Base-by-base conservation (phyloP, 2,888 invertebrate species). In the Pyralis farinalis region DNA sequence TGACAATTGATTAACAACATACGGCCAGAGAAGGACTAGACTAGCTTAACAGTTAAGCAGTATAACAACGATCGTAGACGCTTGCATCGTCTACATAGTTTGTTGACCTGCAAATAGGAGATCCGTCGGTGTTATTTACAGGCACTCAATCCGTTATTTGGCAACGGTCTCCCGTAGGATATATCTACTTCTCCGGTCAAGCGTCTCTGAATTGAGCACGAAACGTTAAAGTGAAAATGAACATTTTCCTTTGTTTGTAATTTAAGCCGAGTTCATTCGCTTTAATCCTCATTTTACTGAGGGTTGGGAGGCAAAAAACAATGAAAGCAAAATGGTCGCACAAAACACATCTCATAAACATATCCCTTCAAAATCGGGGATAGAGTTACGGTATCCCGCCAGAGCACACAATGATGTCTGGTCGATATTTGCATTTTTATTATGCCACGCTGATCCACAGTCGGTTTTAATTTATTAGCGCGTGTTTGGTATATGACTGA, bases 381-480 rank as follows among this genome's bases (percentile, higher is more conserved):
- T 63, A 16, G 58, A 60, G 71, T 71, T 67, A 68, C 71, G 70
- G 71, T 69, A 64, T 71, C 69, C 70, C 67, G 76, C 69, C 71
- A 71, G 68, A 54, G 50, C 58, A 48, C 65, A 75, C 76, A 77
- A 74, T 78, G 66, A 71, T 65, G 75, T 76, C 76, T 75, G 71
- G 58, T 51, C 71, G 67, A 71, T 76, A 76, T 81, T 79, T 71
- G 63, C 73, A 79, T 82, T 73, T 80, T 71, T 75, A 78, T 78
- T 71, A 65, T 67, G 62, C 58, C 52, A 54, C 52, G 7, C 27
- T 30, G 37, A 42, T 29, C 34, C 16, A 29, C 37, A 31, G 37
- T 53, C 55, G 49, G 58, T 59, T 57, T 55, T 33, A 43, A 58
- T 69, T 65, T 62, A 63, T 67, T 66, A 54, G 55, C 34, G 37